A percentile compares a stretch with the other conserved stretches of the same genome.
phyloP scores from a whole-genome alignment of 2,797 vertebrate species.

The Typhlichthys eigenmanni region DNA sequence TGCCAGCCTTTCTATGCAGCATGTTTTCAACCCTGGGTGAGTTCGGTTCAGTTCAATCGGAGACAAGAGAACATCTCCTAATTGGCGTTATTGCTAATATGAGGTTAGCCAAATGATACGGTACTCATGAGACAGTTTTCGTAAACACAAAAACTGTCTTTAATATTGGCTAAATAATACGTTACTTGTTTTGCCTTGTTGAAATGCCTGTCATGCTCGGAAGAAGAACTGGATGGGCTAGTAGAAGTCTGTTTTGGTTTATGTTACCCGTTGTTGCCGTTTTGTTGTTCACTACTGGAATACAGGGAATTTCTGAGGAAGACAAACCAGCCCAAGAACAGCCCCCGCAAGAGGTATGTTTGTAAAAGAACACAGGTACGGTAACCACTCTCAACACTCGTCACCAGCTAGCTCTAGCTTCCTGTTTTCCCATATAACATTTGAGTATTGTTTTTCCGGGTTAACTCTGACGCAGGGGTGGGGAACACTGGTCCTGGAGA shows the following conservation, averaged over 20 bases:
- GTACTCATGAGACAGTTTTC: conserved; percentile 17
- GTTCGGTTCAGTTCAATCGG: conserved; percentile 13
- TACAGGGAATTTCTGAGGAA: conserved; percentile 71
- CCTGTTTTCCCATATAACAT: conserved; percentile 56
- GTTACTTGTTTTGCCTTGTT: conserved; percentile 1
- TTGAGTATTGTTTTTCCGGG: conserved; percentile 19
- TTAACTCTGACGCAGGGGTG: not conserved
- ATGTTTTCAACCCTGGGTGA: conserved; percentile 13
- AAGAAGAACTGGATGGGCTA: conserved; percentile 46
- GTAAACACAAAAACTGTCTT: not conserved
- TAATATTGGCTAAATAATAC: conserved; percentile 8
- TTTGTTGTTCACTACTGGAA: conserved; percentile 60
- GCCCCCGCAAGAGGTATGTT: conserved; percentile 63
- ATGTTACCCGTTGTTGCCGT: conserved; percentile 51
- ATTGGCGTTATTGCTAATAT: conserved; percentile 31
- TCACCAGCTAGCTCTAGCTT: not conserved
- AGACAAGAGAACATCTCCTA: conserved; percentile 18
- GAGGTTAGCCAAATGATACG: conserved; percentile 36
- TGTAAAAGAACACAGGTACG: not conserved
- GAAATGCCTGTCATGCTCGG: conserved; percentile 63
- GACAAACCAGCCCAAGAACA: conserved; percentile 59
- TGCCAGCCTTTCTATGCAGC: conserved; percentile 4
- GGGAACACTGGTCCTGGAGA: too few species aligned
- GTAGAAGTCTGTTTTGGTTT: conserved; percentile 31
- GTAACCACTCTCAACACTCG: not conserved